Percentiles rank a stretch among this genome's conserved stretches.
Conservation (phyloP, 2,888 invertebrate species). For the Crossocerus cetratus region DNA sequence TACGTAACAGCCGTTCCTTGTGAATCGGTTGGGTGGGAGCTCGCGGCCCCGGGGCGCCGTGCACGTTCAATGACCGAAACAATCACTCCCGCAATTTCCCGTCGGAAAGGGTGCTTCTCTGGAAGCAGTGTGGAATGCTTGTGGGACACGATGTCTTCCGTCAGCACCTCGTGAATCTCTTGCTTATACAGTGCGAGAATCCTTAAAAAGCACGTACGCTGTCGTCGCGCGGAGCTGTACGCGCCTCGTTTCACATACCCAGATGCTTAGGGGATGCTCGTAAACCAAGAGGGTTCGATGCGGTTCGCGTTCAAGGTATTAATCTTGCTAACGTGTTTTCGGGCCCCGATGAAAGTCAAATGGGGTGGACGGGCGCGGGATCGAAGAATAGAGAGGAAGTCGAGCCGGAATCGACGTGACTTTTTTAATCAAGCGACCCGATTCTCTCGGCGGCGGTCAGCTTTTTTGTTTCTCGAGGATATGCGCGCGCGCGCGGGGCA, state of each 20-base stretch:
- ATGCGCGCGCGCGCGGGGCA: conserved; percentile 16
- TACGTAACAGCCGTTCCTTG: neutral
- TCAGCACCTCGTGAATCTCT: neutral
- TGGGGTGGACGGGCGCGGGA: neutral
- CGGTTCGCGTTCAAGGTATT: too few relatives aligned
- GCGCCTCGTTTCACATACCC: too few relatives aligned
- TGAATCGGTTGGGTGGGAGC: conserved; percentile 2
- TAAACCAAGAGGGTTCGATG: too few relatives aligned
- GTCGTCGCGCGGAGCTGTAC: neutral
- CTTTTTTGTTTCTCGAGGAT: conserved; percentile 19
- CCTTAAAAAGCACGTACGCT: neutral
- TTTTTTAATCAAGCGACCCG: conserved; percentile 50
- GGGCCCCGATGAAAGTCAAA: neutral
- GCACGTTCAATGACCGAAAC: conserved; percentile 22
- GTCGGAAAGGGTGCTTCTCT: conserved; percentile 27
- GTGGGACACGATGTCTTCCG: conserved; percentile 27
- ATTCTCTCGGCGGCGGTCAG: conserved; percentile 29
- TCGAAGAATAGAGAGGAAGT: neutral
- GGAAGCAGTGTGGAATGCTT: conserved; percentile 7
- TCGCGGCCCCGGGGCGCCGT: conserved; percentile 13
- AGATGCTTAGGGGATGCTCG: too few relatives aligned
- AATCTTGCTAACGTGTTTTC: too few relatives aligned
- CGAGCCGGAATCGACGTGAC: neutral
- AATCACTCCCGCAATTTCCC: conserved; percentile 36
- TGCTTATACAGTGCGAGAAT: neutral